phyloP scores from a whole-genome alignment of 1,140 invertebrate species.

The Philopotamus ludificatus region DNA sequence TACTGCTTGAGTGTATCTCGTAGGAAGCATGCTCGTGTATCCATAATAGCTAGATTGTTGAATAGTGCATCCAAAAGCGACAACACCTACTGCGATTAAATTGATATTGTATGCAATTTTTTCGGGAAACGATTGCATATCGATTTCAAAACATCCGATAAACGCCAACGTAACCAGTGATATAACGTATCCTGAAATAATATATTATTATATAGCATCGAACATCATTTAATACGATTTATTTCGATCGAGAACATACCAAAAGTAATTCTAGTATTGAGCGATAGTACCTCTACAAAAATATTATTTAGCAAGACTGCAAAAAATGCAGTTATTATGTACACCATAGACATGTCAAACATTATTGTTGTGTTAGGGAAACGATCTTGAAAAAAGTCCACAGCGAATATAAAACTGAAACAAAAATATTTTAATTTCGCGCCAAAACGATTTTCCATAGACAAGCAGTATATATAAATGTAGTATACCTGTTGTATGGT shows the following conservation, averaged over 20 bases:
- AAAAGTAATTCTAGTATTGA: conserved; percentile 82
- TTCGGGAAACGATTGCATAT: conserved; percentile 74
- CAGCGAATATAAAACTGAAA: conserved; percentile 84
- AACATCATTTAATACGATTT: neutral
- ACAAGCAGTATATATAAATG: neutral
- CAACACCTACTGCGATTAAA: conserved; percentile 77
- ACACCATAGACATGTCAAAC: conserved; percentile 89
- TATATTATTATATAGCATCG: neutral
- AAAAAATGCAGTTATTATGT: conserved; percentile 82
- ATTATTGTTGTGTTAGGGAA: conserved; percentile 83
- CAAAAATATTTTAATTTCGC: conserved; percentile 4
- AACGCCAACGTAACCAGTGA: conserved; percentile 79
- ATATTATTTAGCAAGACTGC: conserved; percentile 85
- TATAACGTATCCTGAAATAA: conserved; percentile 72
- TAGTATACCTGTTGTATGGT: conserved; percentile 86
- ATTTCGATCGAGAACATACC: conserved; percentile 56
- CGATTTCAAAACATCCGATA: conserved; percentile 81
- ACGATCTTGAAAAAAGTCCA: conserved; percentile 82
- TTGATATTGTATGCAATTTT: conserved; percentile 75
- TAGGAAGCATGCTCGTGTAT: conserved; percentile 88
- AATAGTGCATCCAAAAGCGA: conserved; percentile 87
- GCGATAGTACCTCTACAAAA: conserved; percentile 76
- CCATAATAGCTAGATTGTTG: conserved; percentile 94
- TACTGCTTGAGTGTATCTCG: conserved; percentile 85
- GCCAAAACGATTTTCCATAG: neutral